phyloP scores from a whole-genome alignment of 2,888 invertebrate genomes.

The Lamellibrachia satsuma region DNA sequence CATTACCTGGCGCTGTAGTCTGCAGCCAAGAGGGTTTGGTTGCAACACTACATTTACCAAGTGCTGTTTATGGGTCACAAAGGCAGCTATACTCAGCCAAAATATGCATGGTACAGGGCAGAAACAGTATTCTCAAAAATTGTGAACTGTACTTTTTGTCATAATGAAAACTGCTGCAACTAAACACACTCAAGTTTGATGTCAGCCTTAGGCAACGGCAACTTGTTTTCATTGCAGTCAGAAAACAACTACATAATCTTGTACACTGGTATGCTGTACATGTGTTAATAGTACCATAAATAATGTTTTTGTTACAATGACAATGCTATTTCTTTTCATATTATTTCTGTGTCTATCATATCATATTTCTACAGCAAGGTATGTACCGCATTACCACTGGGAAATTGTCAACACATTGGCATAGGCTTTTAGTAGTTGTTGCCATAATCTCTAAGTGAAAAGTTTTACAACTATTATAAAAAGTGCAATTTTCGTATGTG shows the following conservation, averaged over 20 bases:
- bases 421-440: not conserved
- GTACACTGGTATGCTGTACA: not conserved
- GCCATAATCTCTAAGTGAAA: not conserved
- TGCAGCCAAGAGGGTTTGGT: not conserved
- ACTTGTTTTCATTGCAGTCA: not conserved
- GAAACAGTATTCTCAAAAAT: not conserved
- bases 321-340: not conserved
- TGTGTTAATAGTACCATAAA: not conserved
- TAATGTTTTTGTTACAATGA: not conserved
- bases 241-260: not conserved
- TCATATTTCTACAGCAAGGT: not conserved
- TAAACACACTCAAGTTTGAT: not conserved
- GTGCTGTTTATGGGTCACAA: not conserved
- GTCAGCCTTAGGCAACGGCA: not conserved
- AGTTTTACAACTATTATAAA: not conserved
- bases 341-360: not conserved
- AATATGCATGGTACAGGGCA: not conserved
- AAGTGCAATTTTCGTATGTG: not conserved
- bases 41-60: not conserved
- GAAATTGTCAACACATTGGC: not conserved
- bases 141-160: not conserved
- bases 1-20: not conserved
- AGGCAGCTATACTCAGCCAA: not conserved
- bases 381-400: not conserved
- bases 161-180: not conserved